A percentile compares a stretch with the other conserved stretches of the same genome.
Conservation (phyloP, 2,113 vertebrate genomes). For the Dissostichus mawsoni region DNA sequence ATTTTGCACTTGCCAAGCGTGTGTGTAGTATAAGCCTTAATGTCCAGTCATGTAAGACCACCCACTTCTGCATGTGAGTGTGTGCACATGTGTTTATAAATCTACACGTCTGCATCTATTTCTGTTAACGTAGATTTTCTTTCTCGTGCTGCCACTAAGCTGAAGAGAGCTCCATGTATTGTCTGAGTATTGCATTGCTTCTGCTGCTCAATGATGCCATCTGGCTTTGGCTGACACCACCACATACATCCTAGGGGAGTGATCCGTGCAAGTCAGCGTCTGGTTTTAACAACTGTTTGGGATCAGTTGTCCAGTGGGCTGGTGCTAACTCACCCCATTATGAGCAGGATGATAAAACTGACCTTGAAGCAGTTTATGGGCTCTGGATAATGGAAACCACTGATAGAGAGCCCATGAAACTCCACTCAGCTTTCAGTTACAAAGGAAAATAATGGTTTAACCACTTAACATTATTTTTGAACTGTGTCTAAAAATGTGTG, state of each 20-base stretch:
- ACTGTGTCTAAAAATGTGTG: constrained; percentile 52
- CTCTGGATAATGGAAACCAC: constrained; percentile 67
- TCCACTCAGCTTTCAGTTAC: constrained; percentile 57
- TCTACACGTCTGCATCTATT: constrained; percentile 32
- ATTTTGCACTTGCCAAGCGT: constrained; percentile 20
- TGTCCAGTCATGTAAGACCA: constrained; percentile 42
- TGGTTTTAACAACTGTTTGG: constrained; percentile 76
- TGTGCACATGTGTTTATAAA: constrained; percentile 18
- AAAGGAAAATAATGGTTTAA: constrained; percentile 69
- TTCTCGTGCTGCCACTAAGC: constrained; percentile 15
- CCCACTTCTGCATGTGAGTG: constrained; percentile 12
- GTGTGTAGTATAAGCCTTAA: constrained; percentile 25
- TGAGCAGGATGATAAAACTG: constrained; percentile 76
- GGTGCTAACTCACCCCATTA: constrained; percentile 74
- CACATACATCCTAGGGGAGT: constrained; percentile 59
- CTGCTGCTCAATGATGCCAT: constrained; percentile 82
- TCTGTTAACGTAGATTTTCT: constrained; percentile 44
- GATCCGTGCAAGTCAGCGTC: constrained; percentile 61
- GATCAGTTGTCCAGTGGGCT: constrained; percentile 73
- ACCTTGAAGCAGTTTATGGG: constrained; percentile 78
- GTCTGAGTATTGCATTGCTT: constrained; percentile 2
- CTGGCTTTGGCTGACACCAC: constrained; percentile 69
- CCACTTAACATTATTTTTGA: constrained; percentile 63
- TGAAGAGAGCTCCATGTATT: constrained; percentile 25
- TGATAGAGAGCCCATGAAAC: constrained; percentile 69